Evolutionary conservation across 2,113 vertebrate species (phyloP).

Genomic region (Scalopus aquaticus): DNA sequence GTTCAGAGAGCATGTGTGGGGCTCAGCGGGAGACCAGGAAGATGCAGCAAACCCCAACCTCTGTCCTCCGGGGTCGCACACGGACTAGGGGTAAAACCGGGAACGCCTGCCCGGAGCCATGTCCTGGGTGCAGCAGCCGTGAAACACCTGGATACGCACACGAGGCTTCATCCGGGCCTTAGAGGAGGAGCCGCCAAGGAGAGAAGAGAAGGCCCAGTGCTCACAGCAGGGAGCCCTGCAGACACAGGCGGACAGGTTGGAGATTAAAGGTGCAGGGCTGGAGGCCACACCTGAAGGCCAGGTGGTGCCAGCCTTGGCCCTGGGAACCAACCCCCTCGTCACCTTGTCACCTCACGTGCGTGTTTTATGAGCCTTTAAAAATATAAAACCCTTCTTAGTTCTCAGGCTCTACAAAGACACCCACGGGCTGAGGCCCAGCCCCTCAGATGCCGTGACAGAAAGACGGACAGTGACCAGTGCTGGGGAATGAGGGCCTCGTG

Average conservation of each 20-base stretch:
- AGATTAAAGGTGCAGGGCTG: background rate
- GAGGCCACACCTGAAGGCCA: background rate
- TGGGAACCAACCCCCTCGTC: background rate
- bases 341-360: background rate
- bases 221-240: background rate
- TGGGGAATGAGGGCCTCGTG: background rate
- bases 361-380: background rate
- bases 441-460: background rate
- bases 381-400: slow-evolving; percentile 1
- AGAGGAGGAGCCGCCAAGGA: too few species aligned
- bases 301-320: background rate
- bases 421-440: background rate
- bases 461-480: background rate
- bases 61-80: background rate
- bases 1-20: accelerated
- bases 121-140: too few species aligned
- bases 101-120: too few species aligned
- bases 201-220: background rate
- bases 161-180: background rate
- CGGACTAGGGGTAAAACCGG: background rate
- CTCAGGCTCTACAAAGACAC: background rate
- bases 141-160: background rate
- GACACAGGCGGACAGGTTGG: too few species aligned
- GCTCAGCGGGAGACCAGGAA: background rate
- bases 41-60: too few species aligned